Conservation (phyloP, 2,888 invertebrate species). For the Axea sp. region DNA sequence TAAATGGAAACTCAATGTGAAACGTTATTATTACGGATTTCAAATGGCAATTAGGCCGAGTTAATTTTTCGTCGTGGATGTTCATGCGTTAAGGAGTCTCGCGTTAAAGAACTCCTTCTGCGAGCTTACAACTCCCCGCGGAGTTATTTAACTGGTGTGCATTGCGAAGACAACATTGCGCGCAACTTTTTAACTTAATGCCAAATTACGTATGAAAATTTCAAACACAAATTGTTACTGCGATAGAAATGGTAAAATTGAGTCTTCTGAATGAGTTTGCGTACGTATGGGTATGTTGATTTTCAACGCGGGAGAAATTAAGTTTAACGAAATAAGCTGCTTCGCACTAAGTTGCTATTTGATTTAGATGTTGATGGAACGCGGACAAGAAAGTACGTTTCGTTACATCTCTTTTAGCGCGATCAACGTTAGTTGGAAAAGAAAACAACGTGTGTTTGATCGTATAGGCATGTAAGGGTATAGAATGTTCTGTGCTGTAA, state of each 20-base stretch:
- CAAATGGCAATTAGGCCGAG: no score
- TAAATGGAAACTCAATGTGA: no score
- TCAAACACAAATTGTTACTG: slow-evolving; percentile 21
- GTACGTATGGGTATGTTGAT: slow-evolving; percentile 21
- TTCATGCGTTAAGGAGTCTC: no score
- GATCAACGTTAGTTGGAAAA: no score
- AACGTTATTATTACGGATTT: no score
- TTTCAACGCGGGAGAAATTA: no score
- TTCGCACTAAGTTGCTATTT: slow-evolving; percentile 8
- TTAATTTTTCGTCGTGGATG: no score
- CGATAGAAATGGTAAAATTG: slow-evolving; percentile 19
- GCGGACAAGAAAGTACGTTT: slow-evolving; percentile 8
- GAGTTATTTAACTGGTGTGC: slow-evolving; percentile 12
- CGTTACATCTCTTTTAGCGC: no score
- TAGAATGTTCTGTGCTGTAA: no score
- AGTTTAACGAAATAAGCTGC: slow-evolving; percentile 16
- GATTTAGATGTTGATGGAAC: slow-evolving; percentile 27
- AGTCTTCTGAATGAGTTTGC: slow-evolving; percentile 11
- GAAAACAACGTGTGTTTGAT: no score
- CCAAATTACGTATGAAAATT: slow-evolving; percentile 26
- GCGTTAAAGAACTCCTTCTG: no score
- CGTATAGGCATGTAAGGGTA: no score
- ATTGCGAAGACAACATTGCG: slow-evolving; percentile 7
- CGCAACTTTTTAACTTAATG: slow-evolving; percentile 35
- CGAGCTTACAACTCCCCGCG: slow-evolving; percentile 32